A percentile compares a stretch with the other conserved stretches of the same genome.
Evolutionary conservation across 2,113 vertebrate species (phyloP).

Genomic region (Paracanthobrama guichenoti): DNA sequence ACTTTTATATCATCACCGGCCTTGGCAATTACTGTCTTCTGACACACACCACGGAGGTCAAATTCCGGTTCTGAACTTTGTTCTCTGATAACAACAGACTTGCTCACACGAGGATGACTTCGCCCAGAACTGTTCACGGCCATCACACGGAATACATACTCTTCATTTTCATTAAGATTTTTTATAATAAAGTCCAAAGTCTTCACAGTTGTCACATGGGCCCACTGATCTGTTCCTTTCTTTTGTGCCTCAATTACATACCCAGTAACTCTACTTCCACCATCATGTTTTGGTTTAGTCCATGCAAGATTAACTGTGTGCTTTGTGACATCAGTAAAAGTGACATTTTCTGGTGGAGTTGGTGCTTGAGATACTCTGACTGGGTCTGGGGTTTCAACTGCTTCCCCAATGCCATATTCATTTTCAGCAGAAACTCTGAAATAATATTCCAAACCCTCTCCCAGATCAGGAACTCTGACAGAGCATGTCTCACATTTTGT

Average conservation of each 20-base stretch:
- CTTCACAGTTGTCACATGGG: conserved; percentile 89
- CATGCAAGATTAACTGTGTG: conserved; percentile 89
- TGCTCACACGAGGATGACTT: conserved; percentile 90
- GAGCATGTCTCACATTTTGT: conserved; percentile 90
- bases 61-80: conserved; percentile 89
- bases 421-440: conserved; percentile 97
- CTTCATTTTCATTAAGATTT: conserved; percentile 94
- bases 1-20: conserved; percentile 96
- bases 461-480: conserved; percentile 81
- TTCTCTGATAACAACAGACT: conserved; percentile 86
- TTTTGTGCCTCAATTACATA: conserved; percentile 96
- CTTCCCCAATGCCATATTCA: conserved; percentile 94
- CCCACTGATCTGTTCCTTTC: conserved; percentile 92
- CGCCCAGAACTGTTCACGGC: conserved; percentile 93
- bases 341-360: conserved; percentile 87
- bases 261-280: conserved; percentile 93
- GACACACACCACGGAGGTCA: conserved; percentile 89
- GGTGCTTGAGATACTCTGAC: conserved; percentile 92
- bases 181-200: conserved; percentile 85
- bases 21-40: conserved; percentile 92
- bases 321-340: conserved; percentile 91
- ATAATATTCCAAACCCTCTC: conserved; percentile 95
- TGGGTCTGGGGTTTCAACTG: conserved; percentile 89
- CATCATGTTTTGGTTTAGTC: conserved; percentile 95
- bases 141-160: conserved; percentile 95